Conservation (phyloP, 2,797 vertebrate species). For the Buphagus erythrorhynchus region DNA sequence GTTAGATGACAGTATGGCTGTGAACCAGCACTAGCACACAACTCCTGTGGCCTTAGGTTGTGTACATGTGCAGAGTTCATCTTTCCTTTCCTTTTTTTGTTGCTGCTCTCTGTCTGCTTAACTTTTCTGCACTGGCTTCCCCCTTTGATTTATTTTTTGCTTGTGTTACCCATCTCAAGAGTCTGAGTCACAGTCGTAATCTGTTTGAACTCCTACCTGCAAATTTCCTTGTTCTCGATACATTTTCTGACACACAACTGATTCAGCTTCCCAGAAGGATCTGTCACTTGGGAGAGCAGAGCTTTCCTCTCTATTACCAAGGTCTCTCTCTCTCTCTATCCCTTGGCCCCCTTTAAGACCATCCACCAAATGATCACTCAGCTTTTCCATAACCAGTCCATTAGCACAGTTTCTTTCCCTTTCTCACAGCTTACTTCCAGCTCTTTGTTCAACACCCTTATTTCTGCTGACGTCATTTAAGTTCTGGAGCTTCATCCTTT, state of each 20-base stretch:
- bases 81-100: neutral
- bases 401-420: neutral
- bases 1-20: neutral
- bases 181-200: neutral
- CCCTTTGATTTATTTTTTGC: neutral
- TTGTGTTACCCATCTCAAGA: neutral
- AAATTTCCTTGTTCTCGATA: neutral
- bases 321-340: neutral
- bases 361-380: neutral
- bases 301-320: neutral
- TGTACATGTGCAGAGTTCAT: neutral
- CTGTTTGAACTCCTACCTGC: neutral
- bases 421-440: neutral
- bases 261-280: neutral
- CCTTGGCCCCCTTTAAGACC: neutral
- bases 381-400: neutral
- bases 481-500: neutral
- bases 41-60: neutral
- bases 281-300: neutral
- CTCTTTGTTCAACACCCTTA: neutral
- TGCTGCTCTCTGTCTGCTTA: neutral
- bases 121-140: neutral
- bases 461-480: neutral
- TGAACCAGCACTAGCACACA: neutral
- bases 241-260: neutral